phyloP scores from a whole-genome alignment of 2,888 invertebrate species.

The Carabus problematicus region DNA sequence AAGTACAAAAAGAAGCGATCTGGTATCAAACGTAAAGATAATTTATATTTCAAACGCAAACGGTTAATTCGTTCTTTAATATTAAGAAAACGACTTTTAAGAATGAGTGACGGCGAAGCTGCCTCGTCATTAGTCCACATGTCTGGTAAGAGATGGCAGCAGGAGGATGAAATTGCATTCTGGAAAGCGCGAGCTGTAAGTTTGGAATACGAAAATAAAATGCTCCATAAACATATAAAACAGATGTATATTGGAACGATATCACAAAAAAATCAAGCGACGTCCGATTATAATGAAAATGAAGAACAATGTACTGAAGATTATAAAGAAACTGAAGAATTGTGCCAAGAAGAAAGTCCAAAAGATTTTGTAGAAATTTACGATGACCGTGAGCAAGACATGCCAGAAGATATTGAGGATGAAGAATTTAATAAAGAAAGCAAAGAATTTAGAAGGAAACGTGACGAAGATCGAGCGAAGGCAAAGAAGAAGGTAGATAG shows the following conservation, averaged over 20 bases:
- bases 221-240: constrained; percentile 63
- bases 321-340: constrained; percentile 48
- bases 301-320: constrained; percentile 45
- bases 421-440: constrained; percentile 46
- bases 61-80: constrained; percentile 12
- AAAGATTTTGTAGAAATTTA: constrained; percentile 35
- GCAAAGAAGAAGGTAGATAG: constrained; percentile 47
- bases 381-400: constrained; percentile 40
- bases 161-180: constrained; percentile 66
- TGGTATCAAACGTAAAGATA: constrained; percentile 19
- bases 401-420: constrained; percentile 34
- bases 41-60: constrained; percentile 30
- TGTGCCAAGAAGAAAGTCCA: constrained; percentile 45
- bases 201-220: constrained; percentile 65
- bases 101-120: constrained; percentile 6
- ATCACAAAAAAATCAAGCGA: constrained; percentile 36
- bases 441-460: constrained; percentile 44
- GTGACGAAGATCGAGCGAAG: constrained; percentile 50
- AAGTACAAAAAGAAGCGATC: constrained; percentile 17
- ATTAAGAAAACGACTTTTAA: constrained; percentile 41
- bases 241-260: constrained; percentile 51
- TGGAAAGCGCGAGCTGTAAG: constrained; percentile 68
- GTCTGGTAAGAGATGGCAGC: constrained; percentile 56
- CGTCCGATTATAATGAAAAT: constrained; percentile 43
- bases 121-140: neutral